Percentiles rank a stretch among this genome's conserved stretches.
Conservation (phyloP, 1,140 invertebrate genomes). For the Brachionus koreanus region DNA sequence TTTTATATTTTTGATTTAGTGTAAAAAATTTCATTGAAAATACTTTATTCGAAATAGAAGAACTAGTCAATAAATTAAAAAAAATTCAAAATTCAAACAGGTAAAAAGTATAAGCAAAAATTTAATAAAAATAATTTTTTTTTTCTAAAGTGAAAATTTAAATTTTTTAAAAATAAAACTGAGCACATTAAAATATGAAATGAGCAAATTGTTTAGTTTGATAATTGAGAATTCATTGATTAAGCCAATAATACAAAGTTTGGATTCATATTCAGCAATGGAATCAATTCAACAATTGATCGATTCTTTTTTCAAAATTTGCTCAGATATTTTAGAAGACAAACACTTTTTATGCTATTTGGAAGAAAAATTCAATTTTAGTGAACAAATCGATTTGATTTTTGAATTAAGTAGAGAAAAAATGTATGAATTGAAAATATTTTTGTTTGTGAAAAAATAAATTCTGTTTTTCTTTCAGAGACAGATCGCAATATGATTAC, state of each 20-base stretch:
- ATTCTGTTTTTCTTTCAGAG: background rate
- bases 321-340: slow-evolving; percentile 19
- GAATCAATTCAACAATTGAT: background rate
- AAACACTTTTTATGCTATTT: slow-evolving; percentile 21
- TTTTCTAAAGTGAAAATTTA: background rate
- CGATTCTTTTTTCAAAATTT: slow-evolving; percentile 11
- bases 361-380: slow-evolving; percentile 29
- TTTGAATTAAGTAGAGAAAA: background rate
- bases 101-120: background rate
- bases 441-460: background rate
- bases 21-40: slow-evolving; percentile 14
- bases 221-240: background rate
- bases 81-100: background rate
- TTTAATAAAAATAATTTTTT: background rate
- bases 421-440: background rate
- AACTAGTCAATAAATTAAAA: background rate
- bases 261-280: background rate
- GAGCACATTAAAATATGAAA: background rate
- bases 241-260: background rate
- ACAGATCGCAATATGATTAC: slow-evolving; percentile 17
- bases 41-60: background rate
- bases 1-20: background rate
- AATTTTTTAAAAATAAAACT: background rate
- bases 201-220: background rate
- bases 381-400: slow-evolving; percentile 16